Evolutionary conservation across 1,140 invertebrate genomes (phyloP), one percentile per base, ranked within the genome.

Genomic region (Ctenoplectra terminalis): DNA sequence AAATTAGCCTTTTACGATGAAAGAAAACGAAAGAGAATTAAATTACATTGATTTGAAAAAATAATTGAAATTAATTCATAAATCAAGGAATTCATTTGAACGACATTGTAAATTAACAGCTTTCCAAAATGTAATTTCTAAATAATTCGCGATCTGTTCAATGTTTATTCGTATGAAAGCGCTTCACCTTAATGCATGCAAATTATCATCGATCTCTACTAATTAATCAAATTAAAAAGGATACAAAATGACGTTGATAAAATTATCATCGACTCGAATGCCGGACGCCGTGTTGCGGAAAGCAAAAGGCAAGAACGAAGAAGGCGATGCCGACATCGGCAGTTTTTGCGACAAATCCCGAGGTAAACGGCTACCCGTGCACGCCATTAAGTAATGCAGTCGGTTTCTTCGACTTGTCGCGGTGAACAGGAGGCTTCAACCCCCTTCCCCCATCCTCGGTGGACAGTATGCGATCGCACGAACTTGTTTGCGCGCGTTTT

Each of bases 361-460:
- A 83, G 83, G 77, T 90, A 90, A 88, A 88, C 85, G 83, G 85
- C 66, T 82, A 71, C 72, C 83, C 67, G 85, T 87, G 87, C 88
- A 88, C 88, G 80, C 84, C 90, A 92, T 91, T 92, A 91, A 91
- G 85, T 92, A 91, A 92, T 90, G 88, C 88, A 86, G 85, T 90
- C 86, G 84, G 80, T 91, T 91, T 90, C 90, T 90, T 91, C 86
- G 70, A 86, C 82, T 90, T 90, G 90, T 91, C 90, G 84, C 87
- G 79, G 85, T 78, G 63, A 78, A 56, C 69, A 60, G 34, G 60
- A 48, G 58, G 56, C 34, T 52, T 34, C 43, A 48, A 23, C 29
- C 63, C 48, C 56, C 34, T 46, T 56, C 60, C 23, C 61, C 58
- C 54, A 1, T 46, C 37, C 0, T 26, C n/a, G n/a, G n/a, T 48